phyloP scores from a whole-genome alignment of 2,797 vertebrate genomes.

The Semotilus atromaculatus region DNA sequence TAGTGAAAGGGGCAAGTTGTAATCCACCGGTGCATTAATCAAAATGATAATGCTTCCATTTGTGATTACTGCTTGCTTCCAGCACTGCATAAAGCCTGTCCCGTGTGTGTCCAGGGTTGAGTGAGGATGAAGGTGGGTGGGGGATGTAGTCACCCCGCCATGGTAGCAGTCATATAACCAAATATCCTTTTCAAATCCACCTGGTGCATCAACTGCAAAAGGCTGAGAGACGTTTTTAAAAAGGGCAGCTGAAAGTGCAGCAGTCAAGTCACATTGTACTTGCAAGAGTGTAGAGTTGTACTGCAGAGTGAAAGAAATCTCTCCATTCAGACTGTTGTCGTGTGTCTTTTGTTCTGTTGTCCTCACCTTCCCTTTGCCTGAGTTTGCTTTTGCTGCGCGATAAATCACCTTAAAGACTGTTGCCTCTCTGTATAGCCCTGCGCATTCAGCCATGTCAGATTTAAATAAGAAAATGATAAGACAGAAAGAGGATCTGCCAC shows the following conservation, averaged over 20 bases:
- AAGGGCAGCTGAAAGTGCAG: background rate
- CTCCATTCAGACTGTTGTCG: background rate
- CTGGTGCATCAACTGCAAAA: constrained; percentile 29
- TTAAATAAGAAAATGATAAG: constrained; percentile 54
- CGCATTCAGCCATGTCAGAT: constrained; percentile 52
- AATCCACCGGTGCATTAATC: constrained; percentile 78
- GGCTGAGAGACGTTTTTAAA: background rate
- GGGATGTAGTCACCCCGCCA: background rate
- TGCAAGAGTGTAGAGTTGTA: background rate
- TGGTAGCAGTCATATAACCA: constrained; percentile 40
- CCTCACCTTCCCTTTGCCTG: constrained; percentile 42
- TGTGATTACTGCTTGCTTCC: constrained; percentile 69
- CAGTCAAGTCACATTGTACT: background rate
- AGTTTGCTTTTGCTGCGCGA: constrained; percentile 44
- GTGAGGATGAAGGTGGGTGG: constrained; percentile 42
- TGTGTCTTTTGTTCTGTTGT: constrained; percentile 41
- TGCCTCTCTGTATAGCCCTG: constrained; percentile 26
- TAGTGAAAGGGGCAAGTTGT: constrained; percentile 79
- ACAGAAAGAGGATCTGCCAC: constrained; percentile 46
- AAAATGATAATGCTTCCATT: constrained; percentile 76
- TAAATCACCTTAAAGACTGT: constrained; percentile 52
- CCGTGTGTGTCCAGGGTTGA: constrained; percentile 47
- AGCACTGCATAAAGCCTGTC: constrained; percentile 48
- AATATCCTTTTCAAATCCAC: constrained; percentile 41
- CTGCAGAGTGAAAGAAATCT: constrained; percentile 7